These are phyloP conservation scores for Acleris sparsana DNA, from an alignment of 2,888 invertebrate species.

Conservation along the genomic window DNA sequence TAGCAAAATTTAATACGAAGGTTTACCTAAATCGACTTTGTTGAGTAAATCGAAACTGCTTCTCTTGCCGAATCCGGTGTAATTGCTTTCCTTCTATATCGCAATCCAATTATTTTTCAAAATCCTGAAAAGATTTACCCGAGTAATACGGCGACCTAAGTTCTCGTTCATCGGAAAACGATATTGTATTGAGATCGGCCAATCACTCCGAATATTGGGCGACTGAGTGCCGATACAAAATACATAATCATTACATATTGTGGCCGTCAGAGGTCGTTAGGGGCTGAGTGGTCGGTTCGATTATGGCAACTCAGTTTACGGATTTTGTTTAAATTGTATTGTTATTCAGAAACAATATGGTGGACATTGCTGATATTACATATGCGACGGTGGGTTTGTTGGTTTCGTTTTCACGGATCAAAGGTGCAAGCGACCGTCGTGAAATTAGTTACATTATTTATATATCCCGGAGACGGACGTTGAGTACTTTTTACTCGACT, in stretches of 20 bases:
- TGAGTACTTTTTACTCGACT: too few species aligned
- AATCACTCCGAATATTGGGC: slow-evolving; percentile 26
- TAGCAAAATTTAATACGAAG: slow-evolving; percentile 63
- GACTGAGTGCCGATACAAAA: slow-evolving; percentile 21
- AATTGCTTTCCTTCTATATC: slow-evolving; percentile 76
- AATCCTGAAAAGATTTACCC: slow-evolving; percentile 73
- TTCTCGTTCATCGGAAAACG: slow-evolving; percentile 68
- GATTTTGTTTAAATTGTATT: too few species aligned
- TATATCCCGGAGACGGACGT: too few species aligned
- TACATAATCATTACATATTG: slow-evolving; percentile 12
- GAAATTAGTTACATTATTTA: too few species aligned
- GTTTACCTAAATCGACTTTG: slow-evolving; percentile 70
- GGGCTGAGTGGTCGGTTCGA: neutral
- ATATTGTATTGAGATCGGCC: slow-evolving; percentile 56
- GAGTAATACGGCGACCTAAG: slow-evolving; percentile 58
- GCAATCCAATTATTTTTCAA: slow-evolving; percentile 79
- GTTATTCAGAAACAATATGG: too few species aligned
- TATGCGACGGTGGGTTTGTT: too few species aligned
- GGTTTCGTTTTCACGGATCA: too few species aligned
- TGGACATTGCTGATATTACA: too few species aligned
- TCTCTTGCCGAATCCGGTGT: slow-evolving; percentile 64
- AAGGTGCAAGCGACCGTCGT: too few species aligned
- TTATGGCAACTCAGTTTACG: too few species aligned
- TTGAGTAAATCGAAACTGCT: slow-evolving; percentile 71
- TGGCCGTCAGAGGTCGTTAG: slow-evolving; percentile 9